Percentiles rank a stretch among this genome's conserved stretches.
These are phyloP conservation scores for Pyrocoelia pectoralis DNA, from an alignment of 2,888 invertebrate species.

Conservation along the genomic window DNA sequence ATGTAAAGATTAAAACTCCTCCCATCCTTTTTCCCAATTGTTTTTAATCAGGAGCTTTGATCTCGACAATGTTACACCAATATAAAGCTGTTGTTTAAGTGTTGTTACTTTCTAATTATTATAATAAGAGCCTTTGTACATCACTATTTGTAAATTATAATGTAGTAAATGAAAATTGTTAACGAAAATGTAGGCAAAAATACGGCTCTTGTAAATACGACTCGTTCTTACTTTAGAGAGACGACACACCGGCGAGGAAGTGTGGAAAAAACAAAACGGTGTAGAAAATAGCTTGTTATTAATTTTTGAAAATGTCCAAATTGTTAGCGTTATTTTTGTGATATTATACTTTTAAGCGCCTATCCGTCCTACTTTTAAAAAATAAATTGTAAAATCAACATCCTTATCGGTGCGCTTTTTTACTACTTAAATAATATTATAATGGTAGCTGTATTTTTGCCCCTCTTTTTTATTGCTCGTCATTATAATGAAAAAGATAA, in stretches of 20 bases:
- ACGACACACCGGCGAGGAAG: not conserved
- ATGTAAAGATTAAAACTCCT: conserved; percentile 15
- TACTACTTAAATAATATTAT: too few relatives aligned
- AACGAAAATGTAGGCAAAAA: conserved; percentile 52
- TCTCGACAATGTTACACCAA: conserved; percentile 6
- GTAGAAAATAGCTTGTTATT: conserved; percentile 17
- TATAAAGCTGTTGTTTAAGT: conserved; percentile 21
- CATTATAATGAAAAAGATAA: conserved; percentile 33
- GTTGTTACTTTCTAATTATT: conserved; percentile 24
- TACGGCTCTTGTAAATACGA: conserved; percentile 48
- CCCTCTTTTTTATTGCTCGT: conserved; percentile 47
- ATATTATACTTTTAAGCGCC: conserved; percentile 46
- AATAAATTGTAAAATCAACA: conserved; percentile 20
- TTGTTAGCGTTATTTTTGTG: conserved; percentile 35
- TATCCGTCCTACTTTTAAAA: conserved; percentile 50
- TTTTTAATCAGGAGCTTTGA: conserved; percentile 11
- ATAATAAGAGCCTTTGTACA: conserved; percentile 31
- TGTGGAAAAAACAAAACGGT: not conserved
- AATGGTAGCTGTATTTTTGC: conserved; percentile 54
- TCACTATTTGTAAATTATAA: conserved; percentile 35
- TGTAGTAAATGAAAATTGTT: conserved; percentile 33
- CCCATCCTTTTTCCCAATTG: not conserved
- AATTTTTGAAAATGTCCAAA: conserved; percentile 31
- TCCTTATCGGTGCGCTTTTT: conserved; percentile 15
- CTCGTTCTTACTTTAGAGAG: conserved; percentile 7